Conservation (phyloP, 2,797 vertebrate species). For the Phoeniculus purpureus region DNA sequence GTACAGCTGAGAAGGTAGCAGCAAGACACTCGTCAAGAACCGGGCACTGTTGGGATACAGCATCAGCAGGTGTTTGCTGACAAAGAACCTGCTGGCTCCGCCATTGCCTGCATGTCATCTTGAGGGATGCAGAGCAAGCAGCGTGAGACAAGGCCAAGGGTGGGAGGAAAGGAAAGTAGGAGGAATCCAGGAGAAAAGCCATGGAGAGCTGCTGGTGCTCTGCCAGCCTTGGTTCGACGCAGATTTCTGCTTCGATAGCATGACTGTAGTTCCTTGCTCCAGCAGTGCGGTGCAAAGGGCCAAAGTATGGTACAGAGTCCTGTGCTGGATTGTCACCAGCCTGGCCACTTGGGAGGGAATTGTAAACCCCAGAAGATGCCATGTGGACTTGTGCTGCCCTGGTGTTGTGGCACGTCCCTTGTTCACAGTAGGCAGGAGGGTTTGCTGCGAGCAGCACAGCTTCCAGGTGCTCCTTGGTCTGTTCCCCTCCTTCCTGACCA, state of each 20-base stretch:
- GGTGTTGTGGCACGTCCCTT: not conserved
- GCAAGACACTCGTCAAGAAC: not conserved
- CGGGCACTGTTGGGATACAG: accelerated
- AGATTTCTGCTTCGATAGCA: not conserved
- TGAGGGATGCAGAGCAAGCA: not conserved
- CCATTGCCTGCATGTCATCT: accelerated
- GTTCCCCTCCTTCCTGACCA: not conserved
- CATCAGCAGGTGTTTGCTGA: not conserved
- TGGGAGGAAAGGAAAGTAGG: not conserved
- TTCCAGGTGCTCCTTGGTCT: not conserved
- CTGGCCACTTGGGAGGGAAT: accelerated
- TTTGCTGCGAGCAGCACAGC: not conserved
- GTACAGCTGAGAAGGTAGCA: not conserved
- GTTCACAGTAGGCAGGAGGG: accelerated
- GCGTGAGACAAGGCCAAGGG: not conserved
- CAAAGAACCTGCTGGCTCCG: not conserved
- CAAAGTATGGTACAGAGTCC: accelerated
- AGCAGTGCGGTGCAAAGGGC: accelerated
- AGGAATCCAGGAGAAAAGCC: not conserved
- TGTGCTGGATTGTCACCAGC: not conserved
- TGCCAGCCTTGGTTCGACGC: not conserved
- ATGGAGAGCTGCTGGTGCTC: not conserved
- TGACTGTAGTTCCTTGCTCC: not conserved
- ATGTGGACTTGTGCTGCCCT: not conserved
- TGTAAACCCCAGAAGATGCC: not conserved